phyloP scores from a whole-genome alignment of 2,888 invertebrate genomes.

The Drosophila kambysellisi region DNA sequence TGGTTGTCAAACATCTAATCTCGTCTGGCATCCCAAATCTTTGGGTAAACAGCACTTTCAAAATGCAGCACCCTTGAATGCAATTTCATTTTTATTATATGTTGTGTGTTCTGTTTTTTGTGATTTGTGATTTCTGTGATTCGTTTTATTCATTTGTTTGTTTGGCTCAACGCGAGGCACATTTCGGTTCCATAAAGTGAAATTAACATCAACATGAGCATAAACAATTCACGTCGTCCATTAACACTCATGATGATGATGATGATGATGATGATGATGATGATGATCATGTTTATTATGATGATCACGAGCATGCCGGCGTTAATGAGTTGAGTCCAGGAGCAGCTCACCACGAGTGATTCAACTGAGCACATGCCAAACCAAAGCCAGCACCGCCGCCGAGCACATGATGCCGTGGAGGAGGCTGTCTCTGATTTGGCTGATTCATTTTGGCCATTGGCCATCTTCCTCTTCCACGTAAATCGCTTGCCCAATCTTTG shows the following conservation, averaged over 20 bases:
- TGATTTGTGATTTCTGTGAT: background rate
- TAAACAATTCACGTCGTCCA: slow-evolving; percentile 22
- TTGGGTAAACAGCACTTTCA: slow-evolving; percentile 17
- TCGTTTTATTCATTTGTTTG: slow-evolving; percentile 28
- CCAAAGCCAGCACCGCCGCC: background rate
- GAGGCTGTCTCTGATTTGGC: background rate
- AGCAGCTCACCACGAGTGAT: slow-evolving; percentile 15
- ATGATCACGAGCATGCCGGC: slow-evolving; percentile 49
- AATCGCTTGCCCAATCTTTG: slow-evolving; percentile 26
- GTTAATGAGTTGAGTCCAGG: slow-evolving; percentile 50
- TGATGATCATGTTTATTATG: slow-evolving; percentile 4
- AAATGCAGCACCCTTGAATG: slow-evolving; percentile 28
- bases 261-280: slow-evolving; percentile 6
- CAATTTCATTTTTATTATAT: slow-evolving; percentile 8
- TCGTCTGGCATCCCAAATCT: slow-evolving; percentile 27
- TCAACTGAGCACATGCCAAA: slow-evolving; percentile 30
- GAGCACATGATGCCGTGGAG: background rate
- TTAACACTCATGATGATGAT: slow-evolving; percentile 22
- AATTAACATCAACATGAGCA: slow-evolving; percentile 57
- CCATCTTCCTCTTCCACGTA: slow-evolving; percentile 9
- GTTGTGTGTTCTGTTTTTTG: background rate
- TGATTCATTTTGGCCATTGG: slow-evolving; percentile 14
- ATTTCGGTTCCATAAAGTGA: slow-evolving; percentile 45
- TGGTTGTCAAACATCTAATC: slow-evolving; percentile 46
- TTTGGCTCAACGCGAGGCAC: slow-evolving; percentile 18